Evolutionary conservation across 2,888 invertebrate genomes (phyloP), one percentile per base, ranked within the genome.

Genomic region (Tachina fera): DNA sequence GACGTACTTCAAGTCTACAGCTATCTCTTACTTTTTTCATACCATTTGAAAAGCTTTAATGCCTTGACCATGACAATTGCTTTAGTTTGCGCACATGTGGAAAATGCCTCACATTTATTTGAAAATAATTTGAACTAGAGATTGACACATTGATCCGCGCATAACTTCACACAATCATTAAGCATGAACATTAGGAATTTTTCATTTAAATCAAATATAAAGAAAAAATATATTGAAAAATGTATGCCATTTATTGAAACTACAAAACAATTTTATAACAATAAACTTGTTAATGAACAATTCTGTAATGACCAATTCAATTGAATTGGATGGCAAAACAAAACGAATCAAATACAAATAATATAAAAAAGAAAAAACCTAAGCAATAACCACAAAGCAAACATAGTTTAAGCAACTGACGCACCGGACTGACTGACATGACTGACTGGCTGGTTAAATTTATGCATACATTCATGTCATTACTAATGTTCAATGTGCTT

Each of bases 11-110:
- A 71, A 22, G 58, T 71, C 70, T 43, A 71, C 39, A 60, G 71
- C 47, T 56, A 58, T 63, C 16, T 60, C 14, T 53, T 9, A 22
- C 11, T 56, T 56, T 56, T 45, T 19, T 22, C 0, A 47, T 9
- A 58, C 14, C 47, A 43, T 61, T 68, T 68, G 47, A 61, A 71
- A 47, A 13, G 6, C 6, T 72, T 49, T 9, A 58, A 68, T 70
- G 70, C 85, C 85, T 86, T 86, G 85, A 86, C 85, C 85, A 86
- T 86, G 85, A 61, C 78, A 86, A 82, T 86, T 82, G 85, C 82
- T 79, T 75, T 82, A 86, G 75, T 78, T 86, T 68, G 11, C 22
- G 16, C 39, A 13, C 43, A n/a, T 19, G 11, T 76, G 67, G 31
- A 79, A 75, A 85, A 82, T 82, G 82, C 65, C 75, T 75, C 49